Evolutionary conservation across 2,113 vertebrate genomes (phyloP).

Genomic region (Perognathus longimembris): DNA sequence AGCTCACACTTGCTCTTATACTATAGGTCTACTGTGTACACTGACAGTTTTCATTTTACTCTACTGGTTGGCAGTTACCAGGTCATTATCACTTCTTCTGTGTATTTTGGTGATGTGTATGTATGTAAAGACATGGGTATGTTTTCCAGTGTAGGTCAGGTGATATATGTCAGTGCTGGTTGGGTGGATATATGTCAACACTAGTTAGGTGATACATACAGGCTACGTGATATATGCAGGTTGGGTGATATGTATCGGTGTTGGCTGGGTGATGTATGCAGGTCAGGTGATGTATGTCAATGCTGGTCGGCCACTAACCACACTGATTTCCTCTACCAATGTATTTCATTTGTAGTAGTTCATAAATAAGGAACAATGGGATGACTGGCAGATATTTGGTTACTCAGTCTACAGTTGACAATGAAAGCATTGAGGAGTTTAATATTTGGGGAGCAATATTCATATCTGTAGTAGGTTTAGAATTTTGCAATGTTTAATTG

Average conservation of each 20-base stretch:
- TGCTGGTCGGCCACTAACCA: neutral
- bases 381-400: neutral
- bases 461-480: neutral
- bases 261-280: too few relatives aligned
- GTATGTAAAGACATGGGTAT: neutral
- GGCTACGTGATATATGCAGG: too few relatives aligned
- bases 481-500: neutral
- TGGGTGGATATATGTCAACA: too few relatives aligned
- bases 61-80: neutral
- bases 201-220: too few relatives aligned
- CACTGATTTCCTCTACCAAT: neutral
- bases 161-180: too few relatives aligned
- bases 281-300: too few relatives aligned
- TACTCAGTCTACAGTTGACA: neutral
- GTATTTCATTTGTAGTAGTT: neutral
- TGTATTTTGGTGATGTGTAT: neutral
- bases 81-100: neutral
- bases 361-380: neutral
- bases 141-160: too few relatives aligned
- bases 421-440: neutral
- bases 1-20: neutral
- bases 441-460: neutral
- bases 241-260: neutral
- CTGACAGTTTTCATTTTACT: neutral
- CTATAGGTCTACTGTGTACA: neutral